A percentile compares a stretch with the other conserved stretches of the same genome.
Conservation (phyloP, 2,888 invertebrate species). For the Lycaena phlaeas region DNA sequence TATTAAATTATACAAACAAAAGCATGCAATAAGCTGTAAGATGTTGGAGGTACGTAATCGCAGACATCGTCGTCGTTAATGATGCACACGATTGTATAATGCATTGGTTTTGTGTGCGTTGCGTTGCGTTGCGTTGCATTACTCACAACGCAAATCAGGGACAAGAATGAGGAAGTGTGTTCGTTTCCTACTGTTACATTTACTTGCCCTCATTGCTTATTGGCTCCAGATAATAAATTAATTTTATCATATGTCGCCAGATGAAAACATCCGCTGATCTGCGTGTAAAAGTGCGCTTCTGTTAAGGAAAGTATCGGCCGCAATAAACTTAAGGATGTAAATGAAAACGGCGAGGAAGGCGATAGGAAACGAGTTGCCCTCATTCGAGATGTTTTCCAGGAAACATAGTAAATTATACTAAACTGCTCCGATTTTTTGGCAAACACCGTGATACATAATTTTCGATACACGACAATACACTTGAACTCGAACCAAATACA, state of each 20-base stretch:
- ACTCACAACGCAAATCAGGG: slow-evolving; percentile 41
- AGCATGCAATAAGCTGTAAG: slow-evolving; percentile 10
- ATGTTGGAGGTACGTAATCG: slow-evolving; percentile 37
- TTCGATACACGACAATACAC: slow-evolving; percentile 33
- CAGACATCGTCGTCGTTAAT: slow-evolving; percentile 28
- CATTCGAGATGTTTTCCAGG: slow-evolving; percentile 6
- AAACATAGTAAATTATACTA: slow-evolving; percentile 23
- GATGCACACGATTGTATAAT: slow-evolving; percentile 43
- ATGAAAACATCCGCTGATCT: not conserved
- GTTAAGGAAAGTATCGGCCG: not conserved
- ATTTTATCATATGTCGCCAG: slow-evolving; percentile 3
- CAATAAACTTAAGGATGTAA: not conserved
- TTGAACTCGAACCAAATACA: slow-evolving; percentile 58
- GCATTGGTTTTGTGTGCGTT: slow-evolving; percentile 31
- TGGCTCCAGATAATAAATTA: slow-evolving; percentile 19
- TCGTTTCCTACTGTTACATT: slow-evolving; percentile 61
- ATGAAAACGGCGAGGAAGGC: not conserved
- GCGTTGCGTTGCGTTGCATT: slow-evolving; percentile 46
- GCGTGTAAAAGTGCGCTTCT: too few species aligned
- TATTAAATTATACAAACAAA: slow-evolving; percentile 12
- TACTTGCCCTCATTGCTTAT: slow-evolving; percentile 37
- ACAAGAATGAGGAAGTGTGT: slow-evolving; percentile 56
- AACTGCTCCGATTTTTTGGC: slow-evolving; percentile 33
- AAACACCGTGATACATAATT: slow-evolving; percentile 29
- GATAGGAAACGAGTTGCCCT: not conserved